Evolutionary conservation across 2,113 vertebrate species (phyloP).

Genomic region (Hypanus sabinus): DNA sequence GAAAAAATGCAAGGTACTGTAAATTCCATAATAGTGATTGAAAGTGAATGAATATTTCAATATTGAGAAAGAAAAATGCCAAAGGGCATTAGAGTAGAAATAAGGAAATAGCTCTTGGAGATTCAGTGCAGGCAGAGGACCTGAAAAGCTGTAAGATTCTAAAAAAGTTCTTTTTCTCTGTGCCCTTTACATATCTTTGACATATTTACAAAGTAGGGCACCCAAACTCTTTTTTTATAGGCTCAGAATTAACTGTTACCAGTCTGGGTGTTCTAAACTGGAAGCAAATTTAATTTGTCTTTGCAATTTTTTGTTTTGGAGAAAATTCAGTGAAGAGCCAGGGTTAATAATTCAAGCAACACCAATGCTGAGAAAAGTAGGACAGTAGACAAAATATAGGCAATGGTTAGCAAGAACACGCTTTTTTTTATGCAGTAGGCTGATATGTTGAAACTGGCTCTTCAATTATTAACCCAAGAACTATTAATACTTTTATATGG

Average conservation of each 20-base stretch:
- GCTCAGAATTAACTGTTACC: neutral
- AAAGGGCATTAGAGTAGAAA: neutral
- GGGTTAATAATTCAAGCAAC: constrained; percentile 1
- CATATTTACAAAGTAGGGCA: neutral
- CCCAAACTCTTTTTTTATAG: neutral
- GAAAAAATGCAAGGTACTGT: neutral
- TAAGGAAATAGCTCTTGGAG: neutral
- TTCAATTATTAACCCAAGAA: neutral
- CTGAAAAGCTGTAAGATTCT: neutral
- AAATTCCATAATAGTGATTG: neutral
- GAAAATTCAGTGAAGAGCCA: neutral
- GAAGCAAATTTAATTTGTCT: neutral
- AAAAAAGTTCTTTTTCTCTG: neutral
- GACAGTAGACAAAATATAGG: neutral
- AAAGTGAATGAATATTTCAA: neutral
- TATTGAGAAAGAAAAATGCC: neutral
- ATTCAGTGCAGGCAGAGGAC: neutral
- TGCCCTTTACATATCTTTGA: neutral
- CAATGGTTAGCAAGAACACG: neutral
- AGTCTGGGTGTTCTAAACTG: neutral
- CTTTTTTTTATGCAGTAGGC: neutral
- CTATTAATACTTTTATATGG: neutral
- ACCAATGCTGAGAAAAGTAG: neutral
- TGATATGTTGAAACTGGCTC: neutral
- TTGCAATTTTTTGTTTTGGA: neutral